Percentiles rank a stretch among this genome's conserved stretches.
These are phyloP conservation scores for Lamellibrachia luymesi DNA, from an alignment of 1,140 invertebrate species.

Conservation along the genomic window DNA sequence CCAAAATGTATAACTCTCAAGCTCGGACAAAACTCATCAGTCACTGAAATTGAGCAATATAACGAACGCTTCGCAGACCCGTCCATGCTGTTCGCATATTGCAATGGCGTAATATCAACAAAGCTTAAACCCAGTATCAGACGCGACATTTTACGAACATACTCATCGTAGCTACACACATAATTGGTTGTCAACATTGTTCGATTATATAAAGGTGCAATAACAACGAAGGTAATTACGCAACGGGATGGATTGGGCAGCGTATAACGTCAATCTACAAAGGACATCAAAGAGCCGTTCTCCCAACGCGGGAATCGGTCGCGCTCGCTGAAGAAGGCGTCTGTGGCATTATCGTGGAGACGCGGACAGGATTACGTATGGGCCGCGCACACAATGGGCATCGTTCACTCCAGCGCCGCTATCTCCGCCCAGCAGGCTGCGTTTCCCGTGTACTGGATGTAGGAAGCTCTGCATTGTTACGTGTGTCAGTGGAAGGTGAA, in stretches of 20 bases:
- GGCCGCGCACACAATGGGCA: background rate
- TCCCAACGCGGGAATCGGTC: background rate
- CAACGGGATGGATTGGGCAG: background rate
- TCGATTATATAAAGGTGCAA: background rate
- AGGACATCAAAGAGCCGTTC: background rate
- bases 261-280: background rate
- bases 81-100: background rate
- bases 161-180: background rate
- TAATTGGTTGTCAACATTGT: background rate
- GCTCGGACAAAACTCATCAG: background rate
- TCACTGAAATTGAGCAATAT: background rate
- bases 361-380: background rate
- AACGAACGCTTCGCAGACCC: no score
- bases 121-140: background rate
- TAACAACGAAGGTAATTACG: slow-evolving; percentile 5
- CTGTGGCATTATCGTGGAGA: background rate
- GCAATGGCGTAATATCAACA: background rate
- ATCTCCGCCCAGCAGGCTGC: no score
- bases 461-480: no score
- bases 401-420: no score
- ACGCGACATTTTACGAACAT: background rate
- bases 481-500: no score
- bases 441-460: no score
- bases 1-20: background rate
- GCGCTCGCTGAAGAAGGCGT: background rate